phyloP scores from a whole-genome alignment of 35 echinoderm and acorn worm species.

The Stichopus chloronotus region DNA sequence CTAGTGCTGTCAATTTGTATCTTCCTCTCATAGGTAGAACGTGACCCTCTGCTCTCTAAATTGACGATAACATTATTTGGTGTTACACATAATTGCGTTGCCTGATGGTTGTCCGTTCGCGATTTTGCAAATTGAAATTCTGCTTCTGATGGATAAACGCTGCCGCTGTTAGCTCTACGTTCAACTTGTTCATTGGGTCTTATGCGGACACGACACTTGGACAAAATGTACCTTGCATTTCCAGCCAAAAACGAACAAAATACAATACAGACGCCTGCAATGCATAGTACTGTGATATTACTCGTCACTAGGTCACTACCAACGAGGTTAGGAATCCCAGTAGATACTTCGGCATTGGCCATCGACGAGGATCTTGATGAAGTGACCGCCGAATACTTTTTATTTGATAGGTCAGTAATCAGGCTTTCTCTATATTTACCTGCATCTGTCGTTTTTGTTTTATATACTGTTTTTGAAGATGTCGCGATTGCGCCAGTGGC shows the following conservation, averaged over 20 bases:
- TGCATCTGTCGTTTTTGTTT: too few relatives aligned
- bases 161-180: neutral
- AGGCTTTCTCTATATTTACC: too few relatives aligned
- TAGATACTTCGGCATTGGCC: neutral
- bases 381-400: neutral
- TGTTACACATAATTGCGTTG: neutral
- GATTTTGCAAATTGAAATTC: neutral
- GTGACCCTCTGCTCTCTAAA: neutral
- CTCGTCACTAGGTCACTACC: neutral
- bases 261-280: slow-evolving; percentile 9
- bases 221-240: slow-evolving; percentile 14
- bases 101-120: neutral
- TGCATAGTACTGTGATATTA: neutral
- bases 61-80: neutral
- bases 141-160: neutral
- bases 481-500: too few relatives aligned
- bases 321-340: too few relatives aligned
- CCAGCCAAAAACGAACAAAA: slow-evolving; percentile 39
- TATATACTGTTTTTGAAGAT: too few relatives aligned
- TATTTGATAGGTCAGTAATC: too few relatives aligned
- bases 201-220: slow-evolving; percentile 13
- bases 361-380: neutral
- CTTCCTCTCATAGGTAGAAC: neutral
- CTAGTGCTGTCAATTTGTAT: neutral
- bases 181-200: neutral